A percentile compares a stretch with the other conserved stretches of the same genome.
These are phyloP conservation scores for Melitaea cinxia DNA, from an alignment of 1,140 invertebrate genomes.

Conservation along the genomic window DNA sequence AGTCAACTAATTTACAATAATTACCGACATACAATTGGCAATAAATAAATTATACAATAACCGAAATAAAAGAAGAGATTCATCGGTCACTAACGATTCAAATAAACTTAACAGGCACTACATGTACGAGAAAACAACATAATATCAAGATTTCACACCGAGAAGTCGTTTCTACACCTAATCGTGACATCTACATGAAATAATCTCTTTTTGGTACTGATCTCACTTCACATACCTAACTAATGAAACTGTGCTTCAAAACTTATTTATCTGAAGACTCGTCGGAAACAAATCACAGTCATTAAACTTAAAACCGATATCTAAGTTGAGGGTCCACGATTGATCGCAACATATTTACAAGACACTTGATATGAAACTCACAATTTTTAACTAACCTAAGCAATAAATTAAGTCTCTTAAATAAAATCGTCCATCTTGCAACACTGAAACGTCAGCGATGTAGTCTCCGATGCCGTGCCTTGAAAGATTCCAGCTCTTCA, in stretches of 20 bases:
- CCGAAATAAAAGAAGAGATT: slow-evolving; percentile 41
- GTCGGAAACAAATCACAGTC: slow-evolving; percentile 77
- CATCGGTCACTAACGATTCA: slow-evolving; percentile 26
- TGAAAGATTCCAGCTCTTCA: slow-evolving; percentile 51
- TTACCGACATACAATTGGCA: slow-evolving; percentile 55
- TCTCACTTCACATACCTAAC: slow-evolving; percentile 76
- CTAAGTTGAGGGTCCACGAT: slow-evolving; percentile 52
- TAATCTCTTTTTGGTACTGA: slow-evolving; percentile 80
- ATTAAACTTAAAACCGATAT: slow-evolving; percentile 53
- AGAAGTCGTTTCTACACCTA: slow-evolving; percentile 56
- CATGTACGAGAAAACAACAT: slow-evolving; percentile 47
- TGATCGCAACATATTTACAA: slow-evolving; percentile 66
- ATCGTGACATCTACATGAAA: slow-evolving; percentile 62
- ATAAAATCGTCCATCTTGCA: slow-evolving; percentile 49
- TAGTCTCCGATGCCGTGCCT: slow-evolving; percentile 51
- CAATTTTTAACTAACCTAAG: slow-evolving; percentile 61
- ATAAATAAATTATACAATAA: slow-evolving; percentile 70
- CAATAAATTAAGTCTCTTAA: slow-evolving; percentile 64
- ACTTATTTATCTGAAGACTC: slow-evolving; percentile 62
- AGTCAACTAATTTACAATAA: slow-evolving; percentile 66
- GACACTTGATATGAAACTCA: slow-evolving; percentile 69
- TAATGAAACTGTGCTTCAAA: slow-evolving; percentile 53
- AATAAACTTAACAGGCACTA: slow-evolving; percentile 70
- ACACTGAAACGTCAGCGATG: slow-evolving; percentile 47
- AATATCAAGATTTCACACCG: slow-evolving; percentile 39